phyloP scores from a whole-genome alignment of 2,797 vertebrate genomes.

The Scleropages formosus region DNA sequence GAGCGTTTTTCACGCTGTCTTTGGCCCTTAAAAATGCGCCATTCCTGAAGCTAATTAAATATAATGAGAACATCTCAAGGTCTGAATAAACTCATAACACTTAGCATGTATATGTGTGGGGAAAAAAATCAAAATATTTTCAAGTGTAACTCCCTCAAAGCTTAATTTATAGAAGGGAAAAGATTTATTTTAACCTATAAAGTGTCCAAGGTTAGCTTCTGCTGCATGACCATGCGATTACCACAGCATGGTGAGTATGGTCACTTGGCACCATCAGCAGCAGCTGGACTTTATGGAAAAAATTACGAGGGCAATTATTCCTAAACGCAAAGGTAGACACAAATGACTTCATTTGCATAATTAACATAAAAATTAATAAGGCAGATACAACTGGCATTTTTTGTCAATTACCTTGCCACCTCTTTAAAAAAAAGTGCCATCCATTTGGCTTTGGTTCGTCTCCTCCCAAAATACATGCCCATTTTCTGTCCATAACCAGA shows the following conservation, averaged over 20 bases:
- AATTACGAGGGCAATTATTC: conserved; percentile 20
- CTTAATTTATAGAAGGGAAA: too few relatives aligned
- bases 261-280: conserved; percentile 16
- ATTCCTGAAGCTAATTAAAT: conserved; percentile 38
- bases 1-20: conserved; percentile 42
- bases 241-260: conserved; percentile 23
- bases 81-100: too few relatives aligned
- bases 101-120: too few relatives aligned
- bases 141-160: too few relatives aligned
- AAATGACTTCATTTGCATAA: conserved; percentile 13
- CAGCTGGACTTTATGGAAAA: conserved; percentile 25
- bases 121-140: too few relatives aligned
- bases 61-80: too few relatives aligned
- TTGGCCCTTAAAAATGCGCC: conserved; percentile 62
- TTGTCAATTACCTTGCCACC: not conserved
- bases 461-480: too few relatives aligned
- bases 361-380: conserved; percentile 17
- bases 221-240: conserved; percentile 14
- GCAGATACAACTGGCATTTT: conserved; percentile 19
- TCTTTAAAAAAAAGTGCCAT: conserved; percentile 10
- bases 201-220: conserved; percentile 19
- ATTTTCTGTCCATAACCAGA: too few relatives aligned
- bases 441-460: too few relatives aligned
- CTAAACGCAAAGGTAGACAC: not conserved
- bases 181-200: too few relatives aligned